Evolutionary conservation across 30 jellyfish, hydroid and myxozoan genomes (phyloP).

Genomic region (Chrysaora quinquecirrha): DNA sequence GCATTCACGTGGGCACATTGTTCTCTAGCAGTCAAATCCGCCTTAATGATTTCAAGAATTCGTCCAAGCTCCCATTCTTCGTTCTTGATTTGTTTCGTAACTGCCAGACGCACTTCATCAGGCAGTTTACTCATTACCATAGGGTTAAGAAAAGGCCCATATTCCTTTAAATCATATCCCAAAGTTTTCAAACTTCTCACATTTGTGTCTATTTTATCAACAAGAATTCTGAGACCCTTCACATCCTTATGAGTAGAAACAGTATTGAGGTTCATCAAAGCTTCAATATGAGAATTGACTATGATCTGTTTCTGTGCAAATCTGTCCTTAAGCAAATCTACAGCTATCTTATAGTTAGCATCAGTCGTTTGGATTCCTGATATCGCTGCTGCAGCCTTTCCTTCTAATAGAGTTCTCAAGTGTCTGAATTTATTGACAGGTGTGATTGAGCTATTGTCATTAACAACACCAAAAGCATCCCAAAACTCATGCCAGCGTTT

Average conservation of each 20-base stretch:
- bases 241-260: no score
- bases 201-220: slow-evolving; percentile 24
- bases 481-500: no score
- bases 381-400: slow-evolving; percentile 39
- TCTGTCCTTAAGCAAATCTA: slow-evolving; percentile 20
- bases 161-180: slow-evolving; percentile 21
- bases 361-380: slow-evolving; percentile 28
- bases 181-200: slow-evolving; percentile 21
- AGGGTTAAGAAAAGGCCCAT: slow-evolving; percentile 46
- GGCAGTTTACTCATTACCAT: slow-evolving; percentile 30
- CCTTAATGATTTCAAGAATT: slow-evolving; percentile 22
- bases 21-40: slow-evolving; percentile 42
- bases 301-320: slow-evolving; percentile 31
- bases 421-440: slow-evolving; percentile 29
- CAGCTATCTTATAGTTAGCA: slow-evolving; percentile 23
- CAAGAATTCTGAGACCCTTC: slow-evolving; percentile 15
- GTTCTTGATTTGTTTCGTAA: slow-evolving; percentile 16
- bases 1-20: slow-evolving; percentile 20
- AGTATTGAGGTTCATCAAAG: slow-evolving; percentile 5
- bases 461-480: no score
- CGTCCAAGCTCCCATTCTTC: slow-evolving; percentile 38
- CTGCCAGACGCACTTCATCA: slow-evolving; percentile 11
- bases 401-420: slow-evolving; percentile 22
- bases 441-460: no score
- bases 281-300: slow-evolving; percentile 37